A percentile compares a stretch with the other conserved stretches of the same genome.
These are phyloP conservation scores for Lasioglossum lativentre DNA, from an alignment of 2,888 invertebrate species.

Conservation along the genomic window DNA sequence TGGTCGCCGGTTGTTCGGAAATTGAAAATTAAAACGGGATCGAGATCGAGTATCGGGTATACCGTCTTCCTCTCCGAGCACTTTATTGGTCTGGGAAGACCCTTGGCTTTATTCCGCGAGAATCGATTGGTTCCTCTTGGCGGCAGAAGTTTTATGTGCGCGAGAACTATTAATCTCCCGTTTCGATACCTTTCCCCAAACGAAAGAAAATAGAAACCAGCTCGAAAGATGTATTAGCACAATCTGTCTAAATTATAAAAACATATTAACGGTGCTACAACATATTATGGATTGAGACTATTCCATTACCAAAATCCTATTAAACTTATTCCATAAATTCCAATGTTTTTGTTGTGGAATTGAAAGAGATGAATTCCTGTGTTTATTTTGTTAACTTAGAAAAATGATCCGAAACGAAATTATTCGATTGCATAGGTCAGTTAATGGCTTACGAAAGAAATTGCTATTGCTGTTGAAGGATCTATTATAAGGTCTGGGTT, in stretches of 20 bases:
- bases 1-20: constrained; percentile 33
- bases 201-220: background rate
- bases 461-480: background rate
- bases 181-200: background rate
- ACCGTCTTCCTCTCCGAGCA: background rate
- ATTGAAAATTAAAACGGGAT: constrained; percentile 55
- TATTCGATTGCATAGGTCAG: no score
- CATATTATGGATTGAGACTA: no score
- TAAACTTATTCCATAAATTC: no score
- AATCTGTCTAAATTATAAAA: background rate
- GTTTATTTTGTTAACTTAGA: no score
- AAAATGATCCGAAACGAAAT: no score
- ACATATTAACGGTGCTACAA: background rate
- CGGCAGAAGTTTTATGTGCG: constrained; percentile 15
- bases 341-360: no score
- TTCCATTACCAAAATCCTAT: no score
- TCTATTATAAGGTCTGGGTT: background rate
- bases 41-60: background rate
- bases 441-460: no score
- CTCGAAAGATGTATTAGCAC: background rate
- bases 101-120: constrained; percentile 4
- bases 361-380: no score
- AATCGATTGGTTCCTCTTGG: constrained; percentile 5
- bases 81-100: constrained; percentile 14
- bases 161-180: background rate